Percentiles rank a stretch among this genome's conserved stretches.
Conservation (phyloP, 2,797 vertebrate genomes). For the Mormyrus hasselquistii region DNA sequence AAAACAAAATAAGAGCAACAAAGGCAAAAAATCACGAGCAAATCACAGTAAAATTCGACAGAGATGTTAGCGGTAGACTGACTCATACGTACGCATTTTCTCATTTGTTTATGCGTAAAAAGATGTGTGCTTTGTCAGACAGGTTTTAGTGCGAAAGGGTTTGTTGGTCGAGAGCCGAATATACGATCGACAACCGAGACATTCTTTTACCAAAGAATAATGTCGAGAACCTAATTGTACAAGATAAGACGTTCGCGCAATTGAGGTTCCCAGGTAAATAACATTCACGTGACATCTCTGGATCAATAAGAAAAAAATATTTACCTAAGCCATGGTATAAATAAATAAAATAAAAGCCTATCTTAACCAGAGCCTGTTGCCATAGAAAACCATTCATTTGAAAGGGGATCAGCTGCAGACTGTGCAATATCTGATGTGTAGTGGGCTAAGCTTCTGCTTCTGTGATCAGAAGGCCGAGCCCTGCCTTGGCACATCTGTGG, state of each 20-base stretch:
- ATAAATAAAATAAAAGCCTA: background rate
- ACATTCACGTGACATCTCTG: background rate
- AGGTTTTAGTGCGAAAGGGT: background rate
- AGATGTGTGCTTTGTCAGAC: background rate
- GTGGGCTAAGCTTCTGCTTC: background rate
- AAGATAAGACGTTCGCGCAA: background rate
- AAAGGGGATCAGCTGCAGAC: background rate
- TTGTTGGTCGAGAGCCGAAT: background rate
- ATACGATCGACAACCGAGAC: background rate
- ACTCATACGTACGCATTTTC: background rate
- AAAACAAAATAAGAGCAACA: background rate
- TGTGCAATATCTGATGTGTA: background rate
- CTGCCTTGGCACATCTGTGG: background rate
- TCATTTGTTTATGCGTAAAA: background rate
- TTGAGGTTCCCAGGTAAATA: background rate
- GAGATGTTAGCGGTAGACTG: background rate
- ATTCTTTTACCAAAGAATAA: background rate
- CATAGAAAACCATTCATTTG: background rate
- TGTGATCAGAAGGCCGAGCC: background rate
- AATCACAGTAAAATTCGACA: background rate
- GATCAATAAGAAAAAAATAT: background rate
- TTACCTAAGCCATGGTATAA: background rate
- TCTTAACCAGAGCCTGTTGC: background rate
- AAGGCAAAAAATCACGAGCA: background rate
- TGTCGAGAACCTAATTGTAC: background rate